A percentile compares a stretch with the other conserved stretches of the same genome.
Evolutionary conservation across 2,888 invertebrate species (phyloP).

Genomic region (Herminia tarsipennalis): DNA sequence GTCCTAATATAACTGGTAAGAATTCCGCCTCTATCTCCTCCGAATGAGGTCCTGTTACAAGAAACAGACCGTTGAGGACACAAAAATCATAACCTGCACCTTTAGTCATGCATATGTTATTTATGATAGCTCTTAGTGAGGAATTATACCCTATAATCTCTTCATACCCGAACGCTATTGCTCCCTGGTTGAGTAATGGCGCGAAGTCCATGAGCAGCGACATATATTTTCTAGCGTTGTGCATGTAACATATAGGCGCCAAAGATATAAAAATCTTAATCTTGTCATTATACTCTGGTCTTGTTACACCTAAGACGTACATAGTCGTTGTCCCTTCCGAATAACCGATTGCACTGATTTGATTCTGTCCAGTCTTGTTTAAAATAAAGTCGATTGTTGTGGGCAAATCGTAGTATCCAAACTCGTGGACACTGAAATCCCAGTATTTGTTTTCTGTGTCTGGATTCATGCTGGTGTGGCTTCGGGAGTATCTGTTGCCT

Average conservation of each 20-base stretch:
- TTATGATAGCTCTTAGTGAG: constrained; percentile 24
- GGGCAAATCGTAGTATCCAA: constrained; percentile 88
- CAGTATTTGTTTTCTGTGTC: constrained; percentile 69
- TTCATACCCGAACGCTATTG: constrained; percentile 17
- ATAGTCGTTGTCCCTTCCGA: constrained; percentile 87
- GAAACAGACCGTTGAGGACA: constrained; percentile 32
- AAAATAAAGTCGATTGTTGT: constrained; percentile 77
- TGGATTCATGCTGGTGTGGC: constrained; percentile 73
- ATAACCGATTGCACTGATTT: constrained; percentile 88
- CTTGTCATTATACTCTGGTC: constrained; percentile 85
- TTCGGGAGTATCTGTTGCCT: constrained; percentile 86
- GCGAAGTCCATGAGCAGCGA: constrained; percentile 23
- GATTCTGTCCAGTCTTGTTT: constrained; percentile 72
- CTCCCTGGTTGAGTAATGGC: constrained; percentile 26
- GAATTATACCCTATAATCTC: constrained; percentile 43
- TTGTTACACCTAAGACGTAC: constrained; percentile 77
- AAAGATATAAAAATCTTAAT: constrained; percentile 75
- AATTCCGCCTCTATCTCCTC: constrained; percentile 50
- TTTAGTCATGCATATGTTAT: constrained; percentile 37
- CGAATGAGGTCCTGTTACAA: constrained; percentile 36
- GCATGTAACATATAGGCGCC: constrained; percentile 47
- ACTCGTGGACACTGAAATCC: constrained; percentile 88
- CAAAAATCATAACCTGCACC: constrained; percentile 43
- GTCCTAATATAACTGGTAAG: constrained; percentile 34
- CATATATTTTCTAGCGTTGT: constrained; percentile 21